Base-by-base conservation (phyloP, 1,140 invertebrate species). In the Eupeodes corollae region DNA sequence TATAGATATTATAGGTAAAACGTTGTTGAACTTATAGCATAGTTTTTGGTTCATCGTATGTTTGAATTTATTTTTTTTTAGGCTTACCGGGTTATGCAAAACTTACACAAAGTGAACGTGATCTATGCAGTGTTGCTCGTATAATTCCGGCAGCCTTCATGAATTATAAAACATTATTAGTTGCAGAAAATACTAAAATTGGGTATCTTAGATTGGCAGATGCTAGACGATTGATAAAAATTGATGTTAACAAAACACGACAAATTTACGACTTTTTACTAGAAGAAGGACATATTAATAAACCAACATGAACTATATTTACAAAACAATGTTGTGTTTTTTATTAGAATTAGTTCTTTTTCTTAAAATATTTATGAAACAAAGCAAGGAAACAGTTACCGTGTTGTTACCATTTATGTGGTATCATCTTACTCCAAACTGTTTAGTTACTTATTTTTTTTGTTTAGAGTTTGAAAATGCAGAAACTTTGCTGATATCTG, bases 401-500 rank as follows among this genome's bases (percentile, higher is more conserved):
- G 21, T 26, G 21, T n/a, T n/a, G n/a, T n/a, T n/a, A n/a, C 21
- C 21, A 26, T 26, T 26, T 3, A 26, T n/a, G 21, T 5, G 21
- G 21, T 26, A 26, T 26, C 21, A 3, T 26, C 8, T 26, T 26
- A 26, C 3, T 5, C 21, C 21, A 26, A 5, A 5, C 21, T 26
- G 14, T 35, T 35, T 35, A 9, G 13, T 33, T 9, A 33, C 8
- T 51, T 47, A 18, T 42, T n/a, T 3, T 8, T 53, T 44, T 52
- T 48, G 79, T 79, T 19, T 70, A 95, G 94, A 98, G 71, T 98
- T 98, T 75, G 94, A 98, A 75, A 95, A 93, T 76, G 92, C 93
- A 11, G 95, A 99, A 74, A 98, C 96, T 0, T 69, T 99, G 31
- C 71, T 99, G 46, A 95, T 98, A 67, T 98, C 94, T 11, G 97